phyloP scores from a whole-genome alignment of 2,888 invertebrate species.

The Iphiclides podalirius region DNA sequence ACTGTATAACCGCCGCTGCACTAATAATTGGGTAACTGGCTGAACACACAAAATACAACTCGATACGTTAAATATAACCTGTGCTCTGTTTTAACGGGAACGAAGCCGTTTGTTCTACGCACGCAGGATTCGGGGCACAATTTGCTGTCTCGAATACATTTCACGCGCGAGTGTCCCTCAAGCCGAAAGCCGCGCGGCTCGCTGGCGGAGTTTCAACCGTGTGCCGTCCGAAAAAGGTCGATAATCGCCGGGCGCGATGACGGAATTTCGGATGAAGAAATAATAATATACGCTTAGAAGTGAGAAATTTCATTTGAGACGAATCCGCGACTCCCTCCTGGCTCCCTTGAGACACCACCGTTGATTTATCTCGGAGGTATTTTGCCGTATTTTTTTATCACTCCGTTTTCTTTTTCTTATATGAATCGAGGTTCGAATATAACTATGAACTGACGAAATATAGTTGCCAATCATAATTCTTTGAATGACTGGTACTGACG shows the following conservation, averaged over 20 bases:
- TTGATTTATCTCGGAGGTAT: conserved; percentile 66
- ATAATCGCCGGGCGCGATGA: conserved; percentile 25
- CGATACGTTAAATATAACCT: conserved; percentile 6
- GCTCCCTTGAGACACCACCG: conserved; percentile 54
- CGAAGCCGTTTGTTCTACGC: background rate
- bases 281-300: conserved; percentile 58
- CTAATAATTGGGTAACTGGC: too few species aligned
- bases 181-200: conserved; percentile 30
- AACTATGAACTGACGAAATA: too few species aligned
- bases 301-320: conserved; percentile 76
- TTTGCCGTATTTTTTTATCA: conserved; percentile 38
- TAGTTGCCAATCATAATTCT: too few species aligned
- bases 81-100: background rate
- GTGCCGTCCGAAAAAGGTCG: conserved; percentile 19
- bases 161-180: conserved; percentile 52
- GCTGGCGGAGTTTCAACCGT: conserved; percentile 29
- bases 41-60: background rate
- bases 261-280: conserved; percentile 33
- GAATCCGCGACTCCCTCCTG: conserved; percentile 65
- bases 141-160: conserved; percentile 65
- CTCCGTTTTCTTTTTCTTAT: background rate
- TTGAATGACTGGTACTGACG: too few species aligned
- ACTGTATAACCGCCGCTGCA: too few species aligned
- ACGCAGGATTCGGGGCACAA: conserved; percentile 53
- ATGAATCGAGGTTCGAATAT: too few species aligned